Base-by-base conservation (phyloP, 2,113 vertebrate genomes). In the Xenopus laevis region DNA sequence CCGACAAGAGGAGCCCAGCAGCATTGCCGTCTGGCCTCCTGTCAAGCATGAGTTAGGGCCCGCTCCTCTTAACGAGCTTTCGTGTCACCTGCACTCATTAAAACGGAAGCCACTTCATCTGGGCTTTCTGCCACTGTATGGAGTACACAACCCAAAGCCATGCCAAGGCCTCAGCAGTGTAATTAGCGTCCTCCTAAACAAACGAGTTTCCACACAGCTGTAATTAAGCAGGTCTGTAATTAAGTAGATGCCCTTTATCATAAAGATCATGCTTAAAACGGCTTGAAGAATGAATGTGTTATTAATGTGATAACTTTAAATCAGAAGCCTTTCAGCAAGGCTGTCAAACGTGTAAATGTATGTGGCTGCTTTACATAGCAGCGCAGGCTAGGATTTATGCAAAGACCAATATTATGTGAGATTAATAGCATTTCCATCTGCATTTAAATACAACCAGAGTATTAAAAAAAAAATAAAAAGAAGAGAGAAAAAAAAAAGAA, bases 221-320 rank as follows among this genome's bases (percentile, higher is more conserved):
- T 98, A 98, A 98, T 99, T 98, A 98, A 96, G 94, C 93, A 95
- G 93, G 93, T 92, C 95, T 96, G 94, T 96, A 98, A 99, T 99
- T 98, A 99, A 99, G 94, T 95, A 93, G 93, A 93, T 97, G 95
- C 96, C 96, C 97, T 99, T 98, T 98, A 96, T 98, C 94, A 94
- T 96, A 96, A 95, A 93, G 94, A 97, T 97, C 94, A 95, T 94
- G 91, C 94, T 95, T 96, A 94, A 93, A 96, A 91, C 87, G 93
- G 94, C 93, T 92, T 89, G 93, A 95, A 92, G 95, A 94, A 92
- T 86, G 91, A 89, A 89, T 91, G 90, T 93, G 95, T 94, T 96
- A 97, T 96, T 96, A 96, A 95, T 87, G 93, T 92, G 85, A 90
- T 89, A 80, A 94, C 93, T 93, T 62, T 84, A 79, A 68, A 82